These are phyloP conservation scores for Bhutanitis thaidina DNA, from an alignment of 2,888 invertebrate genomes.

Conservation along the genomic window DNA sequence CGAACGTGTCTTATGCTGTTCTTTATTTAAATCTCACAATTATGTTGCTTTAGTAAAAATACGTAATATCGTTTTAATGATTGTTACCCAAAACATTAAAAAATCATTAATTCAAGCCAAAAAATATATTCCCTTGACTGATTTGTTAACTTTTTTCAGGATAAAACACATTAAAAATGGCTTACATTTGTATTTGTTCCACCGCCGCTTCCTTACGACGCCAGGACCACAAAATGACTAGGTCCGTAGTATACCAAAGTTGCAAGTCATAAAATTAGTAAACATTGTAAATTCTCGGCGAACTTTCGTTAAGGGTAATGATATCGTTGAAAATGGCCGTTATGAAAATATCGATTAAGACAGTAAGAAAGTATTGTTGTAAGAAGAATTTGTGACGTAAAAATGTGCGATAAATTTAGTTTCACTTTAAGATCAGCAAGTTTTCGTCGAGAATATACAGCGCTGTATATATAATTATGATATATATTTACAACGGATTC, in stretches of 20 bases:
- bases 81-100: too few relatives aligned
- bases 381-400: neutral
- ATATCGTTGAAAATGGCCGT: neutral
- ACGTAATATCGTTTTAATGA: too few relatives aligned
- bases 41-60: too few relatives aligned
- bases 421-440: too few relatives aligned
- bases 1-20: too few relatives aligned
- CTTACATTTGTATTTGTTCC: neutral
- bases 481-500: neutral
- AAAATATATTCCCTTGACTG: too few relatives aligned
- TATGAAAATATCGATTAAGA: neutral
- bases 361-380: neutral
- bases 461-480: constrained; percentile 5
- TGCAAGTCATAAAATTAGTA: neutral
- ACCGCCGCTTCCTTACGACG: constrained; percentile 6
- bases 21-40: too few relatives aligned
- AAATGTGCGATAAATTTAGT: neutral
- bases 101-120: too few relatives aligned
- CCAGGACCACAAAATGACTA: constrained; percentile 20
- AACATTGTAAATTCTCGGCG: neutral
- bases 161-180: too few relatives aligned
- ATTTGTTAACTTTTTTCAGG: too few relatives aligned
- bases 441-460: neutral
- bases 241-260: constrained; percentile 4
- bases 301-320: too few relatives aligned